These are phyloP conservation scores for Willowsia nigromaculata DNA, from an alignment of 2,888 invertebrate genomes.

Conservation along the genomic window DNA sequence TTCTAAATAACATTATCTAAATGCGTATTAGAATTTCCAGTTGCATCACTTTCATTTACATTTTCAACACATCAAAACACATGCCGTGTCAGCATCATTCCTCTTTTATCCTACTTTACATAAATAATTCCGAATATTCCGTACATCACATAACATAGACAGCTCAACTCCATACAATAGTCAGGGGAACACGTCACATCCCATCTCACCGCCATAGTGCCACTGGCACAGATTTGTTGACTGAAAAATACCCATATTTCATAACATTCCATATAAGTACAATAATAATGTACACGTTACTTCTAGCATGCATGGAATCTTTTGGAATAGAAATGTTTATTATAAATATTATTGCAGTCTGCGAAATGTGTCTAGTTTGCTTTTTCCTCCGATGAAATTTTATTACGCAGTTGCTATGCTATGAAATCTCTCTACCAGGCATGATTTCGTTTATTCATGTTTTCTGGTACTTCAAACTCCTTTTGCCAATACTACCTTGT, in stretches of 20 bases:
- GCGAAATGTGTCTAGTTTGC: constrained; percentile 34
- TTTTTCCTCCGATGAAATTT: constrained; percentile 55
- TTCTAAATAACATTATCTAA: neutral
- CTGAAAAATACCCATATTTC: neutral
- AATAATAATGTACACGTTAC: neutral
- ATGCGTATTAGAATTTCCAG: constrained; percentile 11
- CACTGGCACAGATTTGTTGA: constrained; percentile 4
- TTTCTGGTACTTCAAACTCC: neutral
- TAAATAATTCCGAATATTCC: neutral
- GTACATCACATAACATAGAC: no score
- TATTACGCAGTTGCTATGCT: constrained; percentile 31
- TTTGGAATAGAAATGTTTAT: neutral
- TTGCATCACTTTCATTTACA: constrained; percentile 11
- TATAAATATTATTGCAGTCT: neutral
- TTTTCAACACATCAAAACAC: neutral
- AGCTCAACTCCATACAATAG: neutral
- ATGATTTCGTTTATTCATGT: neutral
- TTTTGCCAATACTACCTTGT: neutral
- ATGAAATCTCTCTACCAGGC: constrained; percentile 4
- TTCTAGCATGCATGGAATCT: neutral
- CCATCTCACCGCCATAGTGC: neutral
- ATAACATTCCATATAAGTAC: neutral
- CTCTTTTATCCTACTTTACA: neutral
- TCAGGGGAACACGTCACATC: neutral
- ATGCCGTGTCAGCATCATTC: neutral